phyloP scores from a whole-genome alignment of 2,888 invertebrate species.

The Endomychus coccineus region DNA sequence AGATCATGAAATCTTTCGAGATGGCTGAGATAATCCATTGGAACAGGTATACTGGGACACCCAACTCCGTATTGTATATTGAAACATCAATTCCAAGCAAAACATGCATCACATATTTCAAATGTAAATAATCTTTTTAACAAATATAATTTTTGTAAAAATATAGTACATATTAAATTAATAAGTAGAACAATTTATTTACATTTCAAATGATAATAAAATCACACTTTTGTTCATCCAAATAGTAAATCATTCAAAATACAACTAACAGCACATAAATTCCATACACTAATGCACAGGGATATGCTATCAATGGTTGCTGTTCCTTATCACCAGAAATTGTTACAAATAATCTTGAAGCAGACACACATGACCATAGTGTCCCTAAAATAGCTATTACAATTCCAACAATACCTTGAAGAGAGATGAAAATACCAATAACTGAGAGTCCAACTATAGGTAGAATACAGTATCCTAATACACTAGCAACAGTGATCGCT shows the following conservation, averaged over 20 bases:
- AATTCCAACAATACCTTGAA: conserved; percentile 67
- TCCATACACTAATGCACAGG: conserved; percentile 86
- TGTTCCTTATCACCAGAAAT: conserved; percentile 84
- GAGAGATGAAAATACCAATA: conserved; percentile 65
- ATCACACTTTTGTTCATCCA: neutral
- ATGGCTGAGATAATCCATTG: no score
- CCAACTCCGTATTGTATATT: no score
- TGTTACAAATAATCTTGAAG: conserved; percentile 85
- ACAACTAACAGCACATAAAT: conserved; percentile 88
- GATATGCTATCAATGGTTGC: conserved; percentile 82
- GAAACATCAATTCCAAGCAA: no score
- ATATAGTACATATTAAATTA: no score
- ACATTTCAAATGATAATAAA: no score
- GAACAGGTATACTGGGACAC: no score
- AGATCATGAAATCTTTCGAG: no score
- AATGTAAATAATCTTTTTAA: no score
- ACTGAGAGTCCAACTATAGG: conserved; percentile 86
- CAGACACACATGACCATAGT: conserved; percentile 85
- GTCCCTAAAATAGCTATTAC: conserved; percentile 61
- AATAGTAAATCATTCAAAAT: conserved; percentile 53
- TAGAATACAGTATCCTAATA: conserved; percentile 87
- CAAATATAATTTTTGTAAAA: no score
- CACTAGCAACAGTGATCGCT: conserved; percentile 72
- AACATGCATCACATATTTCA: no score
- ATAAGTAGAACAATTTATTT: no score